A percentile compares a stretch with the other conserved stretches of the same genome.
Evolutionary conservation across 2,113 vertebrate genomes (phyloP).

Genomic region (Onychostoma macrolepis): DNA sequence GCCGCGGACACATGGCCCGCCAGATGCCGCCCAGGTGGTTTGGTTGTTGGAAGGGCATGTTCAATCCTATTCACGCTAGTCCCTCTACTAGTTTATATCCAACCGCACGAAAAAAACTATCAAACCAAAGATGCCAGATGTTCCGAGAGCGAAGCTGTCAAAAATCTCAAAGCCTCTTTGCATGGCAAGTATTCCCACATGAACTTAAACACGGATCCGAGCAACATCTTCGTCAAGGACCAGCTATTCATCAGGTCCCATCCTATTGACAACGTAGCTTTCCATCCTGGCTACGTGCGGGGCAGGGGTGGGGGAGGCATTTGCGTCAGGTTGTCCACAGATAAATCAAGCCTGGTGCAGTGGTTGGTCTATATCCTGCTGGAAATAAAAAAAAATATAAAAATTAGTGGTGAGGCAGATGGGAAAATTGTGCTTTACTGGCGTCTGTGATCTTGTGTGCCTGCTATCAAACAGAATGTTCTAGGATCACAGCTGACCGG

Average conservation of each 20-base stretch:
- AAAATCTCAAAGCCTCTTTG: conserved; percentile 76
- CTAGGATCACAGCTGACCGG: conserved; percentile 41
- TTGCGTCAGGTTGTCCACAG: conserved; percentile 75
- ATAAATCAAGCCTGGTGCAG: conserved; percentile 84
- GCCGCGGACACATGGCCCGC: conserved; percentile 65
- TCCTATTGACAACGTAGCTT: conserved; percentile 81
- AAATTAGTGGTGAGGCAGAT: conserved; percentile 76
- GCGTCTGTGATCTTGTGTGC: conserved; percentile 43
- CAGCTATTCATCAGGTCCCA: conserved; percentile 76
- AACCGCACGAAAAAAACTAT: conserved; percentile 61
- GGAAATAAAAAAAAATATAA: conserved; percentile 74
- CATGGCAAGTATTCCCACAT: conserved; percentile 75
- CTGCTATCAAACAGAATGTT: conserved; percentile 48
- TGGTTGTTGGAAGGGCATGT: conserved; percentile 80
- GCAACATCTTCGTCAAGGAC: conserved; percentile 75
- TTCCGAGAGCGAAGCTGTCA: conserved; percentile 70
- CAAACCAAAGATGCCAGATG: conserved; percentile 65
- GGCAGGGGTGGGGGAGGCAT: conserved; percentile 70
- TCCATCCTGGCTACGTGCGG: conserved; percentile 76
- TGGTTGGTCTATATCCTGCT: conserved; percentile 82
- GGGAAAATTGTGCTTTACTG: conserved; percentile 64
- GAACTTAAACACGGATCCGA: conserved; percentile 77
- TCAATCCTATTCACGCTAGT: conserved; percentile 59
- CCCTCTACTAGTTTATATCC: conserved; percentile 77
- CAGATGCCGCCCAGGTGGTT: conserved; percentile 69